Conservation (phyloP, 2,113 vertebrate genomes). For the Zosterops japonicus region DNA sequence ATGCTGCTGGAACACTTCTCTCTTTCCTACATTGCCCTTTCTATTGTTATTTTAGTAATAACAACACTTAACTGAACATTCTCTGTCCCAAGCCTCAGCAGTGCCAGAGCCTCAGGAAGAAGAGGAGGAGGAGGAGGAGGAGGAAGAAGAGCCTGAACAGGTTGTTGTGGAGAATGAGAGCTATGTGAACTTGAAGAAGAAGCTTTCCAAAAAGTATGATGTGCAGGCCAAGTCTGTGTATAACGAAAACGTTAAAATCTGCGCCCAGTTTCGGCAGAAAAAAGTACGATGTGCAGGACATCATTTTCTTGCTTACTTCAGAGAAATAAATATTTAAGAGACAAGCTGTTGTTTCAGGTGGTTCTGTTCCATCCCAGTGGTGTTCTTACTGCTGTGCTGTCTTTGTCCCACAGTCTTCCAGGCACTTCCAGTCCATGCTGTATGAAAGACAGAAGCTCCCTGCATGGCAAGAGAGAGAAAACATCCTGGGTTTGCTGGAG, state of each 20-base stretch:
- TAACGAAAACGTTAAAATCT: constrained; percentile 87
- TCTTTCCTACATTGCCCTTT: neutral
- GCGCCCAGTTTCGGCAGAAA: constrained; percentile 82
- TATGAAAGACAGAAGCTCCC: constrained; percentile 91
- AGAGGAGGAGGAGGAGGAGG: constrained; percentile 66
- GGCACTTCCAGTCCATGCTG: constrained; percentile 85
- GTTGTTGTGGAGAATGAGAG: constrained; percentile 86
- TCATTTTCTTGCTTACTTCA: neutral
- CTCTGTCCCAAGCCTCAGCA: constrained; percentile 56
- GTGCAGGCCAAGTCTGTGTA: constrained; percentile 72
- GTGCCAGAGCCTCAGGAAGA: constrained; percentile 61
- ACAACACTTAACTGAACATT: neutral
- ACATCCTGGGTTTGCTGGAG: constrained; percentile 81
- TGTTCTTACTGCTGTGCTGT: neutral
- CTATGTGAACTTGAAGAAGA: constrained; percentile 89
- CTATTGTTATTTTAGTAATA: neutral
- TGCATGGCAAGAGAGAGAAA: constrained; percentile 87
- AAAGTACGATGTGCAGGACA: constrained; percentile 71
- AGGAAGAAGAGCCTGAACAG: constrained; percentile 70
- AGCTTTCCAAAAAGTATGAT: constrained; percentile 78
- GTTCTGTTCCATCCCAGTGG: neutral
- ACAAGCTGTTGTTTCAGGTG: neutral
- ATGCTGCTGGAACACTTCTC: neutral
- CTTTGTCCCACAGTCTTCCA: constrained; percentile 79
- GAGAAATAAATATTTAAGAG: neutral